phyloP scores from a whole-genome alignment of 2,797 vertebrate species.

The Clangula hyemalis region DNA sequence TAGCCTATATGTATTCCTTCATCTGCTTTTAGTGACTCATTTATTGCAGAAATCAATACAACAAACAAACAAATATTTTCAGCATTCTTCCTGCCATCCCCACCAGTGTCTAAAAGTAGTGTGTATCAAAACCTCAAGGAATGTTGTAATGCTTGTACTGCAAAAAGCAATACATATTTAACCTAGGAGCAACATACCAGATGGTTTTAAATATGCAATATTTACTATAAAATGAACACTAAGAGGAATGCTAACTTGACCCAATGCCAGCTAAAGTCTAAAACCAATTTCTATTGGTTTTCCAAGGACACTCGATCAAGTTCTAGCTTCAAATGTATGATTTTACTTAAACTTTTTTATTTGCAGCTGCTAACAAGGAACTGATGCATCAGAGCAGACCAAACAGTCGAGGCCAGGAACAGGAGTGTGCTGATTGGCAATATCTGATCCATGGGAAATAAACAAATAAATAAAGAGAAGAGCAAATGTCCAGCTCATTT shows the following conservation, averaged over 20 bases:
- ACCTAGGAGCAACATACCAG: not conserved
- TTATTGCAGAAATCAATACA: constrained; percentile 53
- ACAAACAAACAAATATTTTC: constrained; percentile 9
- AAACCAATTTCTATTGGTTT: not conserved
- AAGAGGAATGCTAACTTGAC: not conserved
- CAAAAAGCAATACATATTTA: not conserved
- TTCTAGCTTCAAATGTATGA: not conserved
- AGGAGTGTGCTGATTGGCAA: not conserved
- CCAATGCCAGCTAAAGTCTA: accelerated
- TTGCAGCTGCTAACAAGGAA: not conserved
- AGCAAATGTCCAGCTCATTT: not conserved
- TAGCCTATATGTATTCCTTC: constrained; percentile 28
- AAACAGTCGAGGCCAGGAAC: not conserved
- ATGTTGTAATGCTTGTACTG: not conserved
- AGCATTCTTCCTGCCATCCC: not conserved
- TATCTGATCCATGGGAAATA: not conserved
- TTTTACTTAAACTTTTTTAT: not conserved
- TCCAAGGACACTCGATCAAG: not conserved
- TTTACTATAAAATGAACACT: not conserved
- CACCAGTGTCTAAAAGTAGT: not conserved
- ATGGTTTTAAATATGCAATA: not conserved
- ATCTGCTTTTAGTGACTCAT: constrained; percentile 48
- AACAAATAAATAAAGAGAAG: not conserved
- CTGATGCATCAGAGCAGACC: not conserved
- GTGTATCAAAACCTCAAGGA: not conserved